phyloP scores from a whole-genome alignment of 2,113 vertebrate genomes.

The Micronycteris hirsuta region DNA sequence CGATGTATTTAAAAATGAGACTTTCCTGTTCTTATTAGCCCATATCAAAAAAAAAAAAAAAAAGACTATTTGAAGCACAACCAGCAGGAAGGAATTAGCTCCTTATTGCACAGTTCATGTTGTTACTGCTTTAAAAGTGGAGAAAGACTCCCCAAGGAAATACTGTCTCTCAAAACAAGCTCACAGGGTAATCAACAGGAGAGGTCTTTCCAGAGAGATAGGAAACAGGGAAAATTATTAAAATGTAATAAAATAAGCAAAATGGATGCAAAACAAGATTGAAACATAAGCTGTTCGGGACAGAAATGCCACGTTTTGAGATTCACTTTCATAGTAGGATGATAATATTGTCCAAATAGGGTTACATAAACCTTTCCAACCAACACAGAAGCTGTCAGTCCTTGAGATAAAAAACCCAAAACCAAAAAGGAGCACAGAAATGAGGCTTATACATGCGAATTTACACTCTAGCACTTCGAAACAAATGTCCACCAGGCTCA shows the following conservation, averaged over 20 bases:
- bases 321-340: not conserved
- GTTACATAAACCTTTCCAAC: not conserved
- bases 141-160: conserved; percentile 56
- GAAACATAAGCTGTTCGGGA: not conserved
- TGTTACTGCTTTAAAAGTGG: conserved; percentile 32
- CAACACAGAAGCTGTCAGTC: not conserved
- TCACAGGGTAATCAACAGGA: conserved; percentile 49
- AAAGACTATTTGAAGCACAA: conserved; percentile 64
- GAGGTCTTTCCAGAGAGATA: not conserved
- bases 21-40: conserved; percentile 71
- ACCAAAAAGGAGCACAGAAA: not conserved
- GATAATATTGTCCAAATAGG: not conserved
- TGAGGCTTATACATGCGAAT: not conserved
- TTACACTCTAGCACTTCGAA: not conserved
- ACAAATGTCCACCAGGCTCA: not conserved
- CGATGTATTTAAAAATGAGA: conserved; percentile 68
- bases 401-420: not conserved
- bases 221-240: conserved; percentile 30
- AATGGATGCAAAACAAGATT: conserved; percentile 15
- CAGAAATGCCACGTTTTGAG: not conserved
- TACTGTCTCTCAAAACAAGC: conserved; percentile 36
- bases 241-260: conserved; percentile 41
- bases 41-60: conserved; percentile 55
- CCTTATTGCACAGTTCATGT: conserved; percentile 57
- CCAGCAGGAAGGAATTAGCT: conserved; percentile 56